These are phyloP conservation scores for Drosophila pachea DNA, from an alignment of 1,140 invertebrate species.

Conservation along the genomic window DNA sequence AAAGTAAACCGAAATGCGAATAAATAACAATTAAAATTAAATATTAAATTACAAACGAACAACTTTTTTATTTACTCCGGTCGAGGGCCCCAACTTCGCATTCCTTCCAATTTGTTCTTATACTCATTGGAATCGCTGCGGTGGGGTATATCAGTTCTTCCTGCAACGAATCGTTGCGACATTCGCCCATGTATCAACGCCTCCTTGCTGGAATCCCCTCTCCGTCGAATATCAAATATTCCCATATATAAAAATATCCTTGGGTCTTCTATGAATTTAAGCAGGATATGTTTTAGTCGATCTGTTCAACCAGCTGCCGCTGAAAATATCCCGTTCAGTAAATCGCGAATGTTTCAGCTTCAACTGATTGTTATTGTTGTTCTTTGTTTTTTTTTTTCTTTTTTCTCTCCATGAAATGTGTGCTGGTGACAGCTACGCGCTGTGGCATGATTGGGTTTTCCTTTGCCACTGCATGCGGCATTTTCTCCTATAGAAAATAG, in stretches of 20 bases:
- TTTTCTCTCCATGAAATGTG: background rate
- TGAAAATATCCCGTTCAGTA: slow-evolving; percentile 12
- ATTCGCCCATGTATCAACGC: no score
- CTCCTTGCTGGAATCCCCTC: no score
- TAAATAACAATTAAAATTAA: slow-evolving; percentile 77
- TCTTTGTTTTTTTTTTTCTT: background rate
- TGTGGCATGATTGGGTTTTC: slow-evolving; percentile 12
- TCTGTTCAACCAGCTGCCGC: background rate
- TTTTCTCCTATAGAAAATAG: background rate
- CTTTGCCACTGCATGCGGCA: slow-evolving; percentile 18
- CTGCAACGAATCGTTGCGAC: no score
- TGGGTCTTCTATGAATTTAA: background rate
- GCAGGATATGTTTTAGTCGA: background rate
- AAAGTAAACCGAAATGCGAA: slow-evolving; percentile 66
- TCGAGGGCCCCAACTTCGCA: background rate
- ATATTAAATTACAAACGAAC: slow-evolving; percentile 67
- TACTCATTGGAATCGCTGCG: background rate
- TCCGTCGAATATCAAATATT: no score
- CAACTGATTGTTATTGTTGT: background rate
- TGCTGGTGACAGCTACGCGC: slow-evolving; percentile 30
- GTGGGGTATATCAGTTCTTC: background rate
- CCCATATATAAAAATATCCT: no score
- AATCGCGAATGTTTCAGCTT: slow-evolving; percentile 9
- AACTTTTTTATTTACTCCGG: slow-evolving; percentile 31
- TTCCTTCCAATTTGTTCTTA: background rate